Evolutionary conservation across 2,888 invertebrate species (phyloP).

Genomic region (Cantharis rufa): DNA sequence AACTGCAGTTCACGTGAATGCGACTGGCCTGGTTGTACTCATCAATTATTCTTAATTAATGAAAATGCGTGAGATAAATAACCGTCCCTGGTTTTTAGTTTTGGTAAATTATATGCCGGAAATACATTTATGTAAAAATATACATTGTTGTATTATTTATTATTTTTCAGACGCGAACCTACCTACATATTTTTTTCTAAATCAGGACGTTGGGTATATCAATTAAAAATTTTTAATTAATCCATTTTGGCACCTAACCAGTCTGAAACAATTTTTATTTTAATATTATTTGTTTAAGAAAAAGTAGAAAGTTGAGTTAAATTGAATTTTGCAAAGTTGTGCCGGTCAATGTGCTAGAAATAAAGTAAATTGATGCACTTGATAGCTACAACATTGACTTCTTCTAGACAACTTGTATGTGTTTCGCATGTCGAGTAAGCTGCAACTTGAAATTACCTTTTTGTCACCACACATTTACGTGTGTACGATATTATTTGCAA

Average conservation of each 20-base stretch:
- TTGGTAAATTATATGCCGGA: background rate
- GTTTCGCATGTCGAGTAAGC: constrained; percentile 9
- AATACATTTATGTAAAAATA: background rate
- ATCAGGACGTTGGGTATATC: no score
- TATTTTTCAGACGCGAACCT: background rate
- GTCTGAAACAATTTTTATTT: background rate
- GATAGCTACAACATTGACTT: background rate
- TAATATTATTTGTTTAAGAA: background rate
- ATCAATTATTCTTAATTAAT: constrained; percentile 9
- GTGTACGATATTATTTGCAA: constrained; percentile 1
- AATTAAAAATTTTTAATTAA: background rate
- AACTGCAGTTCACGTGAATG: background rate
- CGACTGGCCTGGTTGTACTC: constrained; percentile 1
- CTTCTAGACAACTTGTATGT: constrained; percentile 4
- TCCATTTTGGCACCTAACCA: background rate
- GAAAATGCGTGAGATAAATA: constrained; percentile 5
- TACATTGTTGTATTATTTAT: background rate
- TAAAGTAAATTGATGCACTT: background rate
- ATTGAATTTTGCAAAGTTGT: background rate
- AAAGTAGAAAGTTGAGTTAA: background rate
- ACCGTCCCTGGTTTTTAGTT: background rate
- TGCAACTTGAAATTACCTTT: constrained; percentile 4
- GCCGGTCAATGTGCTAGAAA: constrained; percentile 2
- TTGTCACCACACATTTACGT: background rate
- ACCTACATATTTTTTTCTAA: background rate